Evolutionary conservation across 2,113 vertebrate species (phyloP), one percentile per base, ranked within the genome.

Genomic region (Sigmodon hispidus): DNA sequence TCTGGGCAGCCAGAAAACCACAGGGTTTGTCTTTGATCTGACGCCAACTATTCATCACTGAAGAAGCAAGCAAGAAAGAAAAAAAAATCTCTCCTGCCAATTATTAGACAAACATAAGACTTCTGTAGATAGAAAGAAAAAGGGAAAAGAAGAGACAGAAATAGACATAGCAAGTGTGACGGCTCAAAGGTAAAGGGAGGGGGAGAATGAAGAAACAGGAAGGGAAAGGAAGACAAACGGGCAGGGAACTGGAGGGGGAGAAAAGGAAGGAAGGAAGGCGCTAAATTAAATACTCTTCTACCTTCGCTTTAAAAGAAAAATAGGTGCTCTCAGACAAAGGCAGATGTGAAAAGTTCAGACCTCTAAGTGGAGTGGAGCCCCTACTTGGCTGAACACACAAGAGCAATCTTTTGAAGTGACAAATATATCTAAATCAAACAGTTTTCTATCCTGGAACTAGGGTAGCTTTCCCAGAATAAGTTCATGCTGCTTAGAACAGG

Each of bases 1-100:
- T 98, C 95, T 97, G 98, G 98, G 99, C 98, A 98, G 99, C 98
- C 99, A 99, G 98, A 97, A 99, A 99, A 97, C 98, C 98, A 97
- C 98, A 97, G 98, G 98, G 97, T 98, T 98, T 87, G 97, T 67
- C 99, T 99, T 99, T 99, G 98, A 99, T 99, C 98, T 97, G 75
- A 0, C 80, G 99, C 99, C 99, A 99, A 99, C 98, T 99, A 99
- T 99, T 99, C 99, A 99, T 99, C 99, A 98, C 99, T 99, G 99
- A 98, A 99, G 99, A 99, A 99, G 98, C 57, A 98, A 96, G 97
- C 99, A 98, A 98, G 97, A 92, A 96, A 52, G 94, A 97, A 99
- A 98, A 98, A 97, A 7, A 69, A 7, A 69, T 96, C 97, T 98
- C 98, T 98, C 98, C 98, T 98, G 98, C 98, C 99, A 99, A 98